Base-by-base conservation (phyloP, 2,888 invertebrate species). In the Dynastes hyllus region DNA sequence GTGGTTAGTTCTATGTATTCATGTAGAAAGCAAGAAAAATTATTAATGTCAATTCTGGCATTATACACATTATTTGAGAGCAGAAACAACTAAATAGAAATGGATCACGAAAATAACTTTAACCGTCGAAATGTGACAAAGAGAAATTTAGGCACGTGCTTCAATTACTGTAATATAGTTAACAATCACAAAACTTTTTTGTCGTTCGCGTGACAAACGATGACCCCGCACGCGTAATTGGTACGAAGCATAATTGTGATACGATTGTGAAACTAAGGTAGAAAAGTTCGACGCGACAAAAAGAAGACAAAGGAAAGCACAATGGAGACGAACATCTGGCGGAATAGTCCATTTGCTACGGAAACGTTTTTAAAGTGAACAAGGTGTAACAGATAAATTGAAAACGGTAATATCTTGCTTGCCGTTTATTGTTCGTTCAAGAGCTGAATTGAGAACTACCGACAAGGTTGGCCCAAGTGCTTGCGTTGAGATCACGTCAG, bases 301-400 rank as follows among this genome's bases (percentile, higher is more conserved):
- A 32, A 63, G 22, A 29, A 61, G 9, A 61, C 61, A 61, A 61
- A 27, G 9, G 61, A 27, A 29, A 22, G 6, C 61, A 61, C 27
- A 53, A 53, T 4, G 53, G 4, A 53, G n/a, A 16, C n/a, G 53
- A n/a, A 53, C 53, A 53, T 53, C 53, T 53, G 53, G 16, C 53
- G n/a, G 53, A 53, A 53, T 16, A 16, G 61, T 29, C 29, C 29
- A 61, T 11, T 61, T 29, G 8, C 22, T 61, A 22, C 22, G 53
- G 53, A 53, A 55, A 9, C 27, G 61, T 11, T 22, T 61, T 61
- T 61, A 61, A 27, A 61, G 61, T 27, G 61, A 11, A 61, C 8
- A 27, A 27, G 40, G 67, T 67, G 67, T 67, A 66, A 22, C 3
- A 67, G 67, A 67, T 40, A 67, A 67, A 67, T 40, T 67, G 67